Percentiles rank a stretch among this genome's conserved stretches.
These are phyloP conservation scores for Callorhinus ursinus DNA, from an alignment of 2,113 vertebrate genomes.

Conservation along the genomic window DNA sequence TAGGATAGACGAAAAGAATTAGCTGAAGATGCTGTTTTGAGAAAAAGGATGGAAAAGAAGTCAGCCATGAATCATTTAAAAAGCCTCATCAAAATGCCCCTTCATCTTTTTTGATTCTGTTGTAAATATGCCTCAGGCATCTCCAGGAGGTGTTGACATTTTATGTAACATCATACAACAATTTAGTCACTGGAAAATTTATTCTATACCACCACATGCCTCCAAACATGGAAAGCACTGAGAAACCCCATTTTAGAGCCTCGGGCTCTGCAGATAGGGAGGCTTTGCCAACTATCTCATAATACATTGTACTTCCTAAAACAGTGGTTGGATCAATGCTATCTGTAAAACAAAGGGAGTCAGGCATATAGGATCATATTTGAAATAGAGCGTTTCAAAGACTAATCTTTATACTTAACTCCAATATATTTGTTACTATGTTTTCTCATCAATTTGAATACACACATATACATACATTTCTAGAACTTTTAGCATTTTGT, in stretches of 20 bases:
- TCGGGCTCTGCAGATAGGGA: background rate
- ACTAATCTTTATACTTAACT: background rate
- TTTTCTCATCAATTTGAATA: background rate
- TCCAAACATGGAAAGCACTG: background rate
- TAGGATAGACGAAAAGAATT: background rate
- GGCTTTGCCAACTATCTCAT: background rate
- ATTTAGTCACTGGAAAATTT: background rate
- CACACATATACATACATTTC: background rate
- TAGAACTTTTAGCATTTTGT: background rate
- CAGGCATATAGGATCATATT: background rate
- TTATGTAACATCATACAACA: background rate
- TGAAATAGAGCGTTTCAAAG: background rate
- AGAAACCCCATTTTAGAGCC: background rate
- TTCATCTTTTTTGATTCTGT: conserved; percentile 2
- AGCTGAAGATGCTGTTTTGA: conserved; percentile 4
- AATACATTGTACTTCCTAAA: background rate
- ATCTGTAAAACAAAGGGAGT: background rate
- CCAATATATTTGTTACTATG: background rate
- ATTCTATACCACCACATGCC: background rate
- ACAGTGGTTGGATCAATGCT: background rate
- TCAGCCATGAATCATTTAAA: background rate
- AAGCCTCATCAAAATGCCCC: background rate
- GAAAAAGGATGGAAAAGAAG: background rate
- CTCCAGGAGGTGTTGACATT: background rate
- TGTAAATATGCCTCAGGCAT: background rate